Evolutionary conservation across 2,797 vertebrate species (phyloP).

Genomic region (Sebastes steindachneri): DNA sequence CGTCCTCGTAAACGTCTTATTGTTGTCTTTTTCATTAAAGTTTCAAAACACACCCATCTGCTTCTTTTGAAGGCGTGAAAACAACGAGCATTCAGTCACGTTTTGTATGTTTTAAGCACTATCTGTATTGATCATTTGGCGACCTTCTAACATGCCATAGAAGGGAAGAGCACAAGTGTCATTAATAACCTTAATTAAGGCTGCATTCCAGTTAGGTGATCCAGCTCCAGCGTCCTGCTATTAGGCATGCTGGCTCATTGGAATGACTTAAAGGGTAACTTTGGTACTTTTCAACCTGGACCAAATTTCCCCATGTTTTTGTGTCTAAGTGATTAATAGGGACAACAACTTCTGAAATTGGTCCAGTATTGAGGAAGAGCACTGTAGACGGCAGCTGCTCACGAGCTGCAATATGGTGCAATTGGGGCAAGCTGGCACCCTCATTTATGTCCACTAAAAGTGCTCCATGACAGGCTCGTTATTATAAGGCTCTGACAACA

Average conservation of each 20-base stretch:
- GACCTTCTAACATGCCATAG: background rate
- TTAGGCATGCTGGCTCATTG: background rate
- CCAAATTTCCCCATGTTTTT: too few relatives aligned
- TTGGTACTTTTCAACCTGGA: too few relatives aligned
- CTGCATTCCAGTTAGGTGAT: background rate
- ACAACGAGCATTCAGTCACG: background rate
- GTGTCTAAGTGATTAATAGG: too few relatives aligned
- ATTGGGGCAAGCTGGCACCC: too few relatives aligned
- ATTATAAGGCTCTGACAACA: too few relatives aligned
- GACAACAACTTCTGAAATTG: too few relatives aligned
- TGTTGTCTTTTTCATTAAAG: slow-evolving; percentile 22
- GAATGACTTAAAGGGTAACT: background rate
- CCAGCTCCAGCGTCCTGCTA: background rate
- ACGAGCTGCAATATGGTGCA: too few relatives aligned
- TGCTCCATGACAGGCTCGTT: too few relatives aligned
- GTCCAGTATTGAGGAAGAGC: too few relatives aligned
- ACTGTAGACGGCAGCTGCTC: too few relatives aligned
- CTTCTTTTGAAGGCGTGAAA: background rate
- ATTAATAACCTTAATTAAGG: slow-evolving; percentile 10
- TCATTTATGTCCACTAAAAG: too few relatives aligned
- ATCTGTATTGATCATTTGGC: background rate
- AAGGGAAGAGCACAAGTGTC: background rate
- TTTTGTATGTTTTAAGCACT: background rate
- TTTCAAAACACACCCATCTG: slow-evolving; percentile 26
- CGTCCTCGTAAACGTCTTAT: background rate